phyloP scores from a whole-genome alignment of 2,113 vertebrate species.

The Tenebrosternarchus preto region DNA sequence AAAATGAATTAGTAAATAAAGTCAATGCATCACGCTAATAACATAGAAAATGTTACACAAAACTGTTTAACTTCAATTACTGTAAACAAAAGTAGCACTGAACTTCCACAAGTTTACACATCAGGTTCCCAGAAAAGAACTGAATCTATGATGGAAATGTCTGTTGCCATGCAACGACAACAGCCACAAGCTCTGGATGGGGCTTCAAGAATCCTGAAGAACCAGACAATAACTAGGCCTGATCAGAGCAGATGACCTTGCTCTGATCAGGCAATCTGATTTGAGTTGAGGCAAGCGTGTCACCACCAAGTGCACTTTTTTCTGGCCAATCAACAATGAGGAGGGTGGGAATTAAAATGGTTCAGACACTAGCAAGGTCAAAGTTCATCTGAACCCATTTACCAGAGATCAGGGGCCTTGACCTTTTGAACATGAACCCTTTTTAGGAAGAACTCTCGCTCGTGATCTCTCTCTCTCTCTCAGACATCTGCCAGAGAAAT shows the following conservation, averaged over 20 bases:
- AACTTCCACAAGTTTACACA: no score
- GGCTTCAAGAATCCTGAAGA: background rate
- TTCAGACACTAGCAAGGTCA: background rate
- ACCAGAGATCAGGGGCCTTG: background rate
- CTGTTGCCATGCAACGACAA: no score
- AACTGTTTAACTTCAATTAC: no score
- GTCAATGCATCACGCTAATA: no score
- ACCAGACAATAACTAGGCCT: background rate
- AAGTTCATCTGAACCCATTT: constrained; percentile 16
- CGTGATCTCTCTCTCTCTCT: background rate
- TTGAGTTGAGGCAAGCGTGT: background rate
- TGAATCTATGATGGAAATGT: no score
- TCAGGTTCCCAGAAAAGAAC: no score
- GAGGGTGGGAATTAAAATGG: background rate
- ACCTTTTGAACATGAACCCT: constrained; percentile 12
- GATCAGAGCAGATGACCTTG: background rate
- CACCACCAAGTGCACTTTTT: background rate
- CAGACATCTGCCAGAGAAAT: constrained; percentile 25
- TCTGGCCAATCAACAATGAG: constrained; percentile 23
- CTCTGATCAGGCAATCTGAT: no score
- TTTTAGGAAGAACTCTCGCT: background rate
- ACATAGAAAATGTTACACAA: no score
- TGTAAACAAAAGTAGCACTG: no score
- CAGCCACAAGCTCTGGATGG: no score
- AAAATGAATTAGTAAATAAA: no score